Evolutionary conservation across 2,888 invertebrate genomes (phyloP).

Genomic region (Onchidella celtica): DNA sequence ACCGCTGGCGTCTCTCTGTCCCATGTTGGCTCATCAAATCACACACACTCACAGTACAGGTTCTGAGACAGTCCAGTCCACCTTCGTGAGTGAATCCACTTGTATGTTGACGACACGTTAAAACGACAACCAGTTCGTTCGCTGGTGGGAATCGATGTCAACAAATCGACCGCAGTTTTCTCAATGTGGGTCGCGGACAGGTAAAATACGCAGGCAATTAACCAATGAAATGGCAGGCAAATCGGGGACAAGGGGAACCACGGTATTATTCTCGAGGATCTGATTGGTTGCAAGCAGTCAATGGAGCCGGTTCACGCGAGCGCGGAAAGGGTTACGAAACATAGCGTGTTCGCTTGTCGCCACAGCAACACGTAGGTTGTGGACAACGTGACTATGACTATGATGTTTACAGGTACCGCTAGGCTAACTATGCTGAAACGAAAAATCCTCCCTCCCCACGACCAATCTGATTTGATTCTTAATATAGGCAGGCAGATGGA

Average conservation of each 20-base stretch:
- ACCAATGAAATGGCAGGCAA: constrained; percentile 2
- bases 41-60: background rate
- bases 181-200: background rate
- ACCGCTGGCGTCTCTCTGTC: background rate
- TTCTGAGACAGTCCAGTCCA: background rate
- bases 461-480: too few relatives aligned
- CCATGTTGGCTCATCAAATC: too few relatives aligned
- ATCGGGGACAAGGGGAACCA: background rate
- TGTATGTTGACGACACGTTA: background rate
- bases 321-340: background rate
- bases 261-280: background rate
- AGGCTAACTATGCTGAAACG: too few relatives aligned
- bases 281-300: constrained; percentile 2
- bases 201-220: background rate
- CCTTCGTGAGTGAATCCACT: too few relatives aligned
- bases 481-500: too few relatives aligned
- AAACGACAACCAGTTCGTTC: background rate
- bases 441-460: too few relatives aligned
- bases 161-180: background rate
- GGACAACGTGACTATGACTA: too few relatives aligned
- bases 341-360: background rate
- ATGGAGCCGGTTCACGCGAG: background rate
- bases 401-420: too few relatives aligned
- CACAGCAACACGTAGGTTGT: constrained; percentile 19
- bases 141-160: background rate